Evolutionary conservation across 2,888 invertebrate genomes (phyloP).

Genomic region (Synanthedon myopaeformis): DNA sequence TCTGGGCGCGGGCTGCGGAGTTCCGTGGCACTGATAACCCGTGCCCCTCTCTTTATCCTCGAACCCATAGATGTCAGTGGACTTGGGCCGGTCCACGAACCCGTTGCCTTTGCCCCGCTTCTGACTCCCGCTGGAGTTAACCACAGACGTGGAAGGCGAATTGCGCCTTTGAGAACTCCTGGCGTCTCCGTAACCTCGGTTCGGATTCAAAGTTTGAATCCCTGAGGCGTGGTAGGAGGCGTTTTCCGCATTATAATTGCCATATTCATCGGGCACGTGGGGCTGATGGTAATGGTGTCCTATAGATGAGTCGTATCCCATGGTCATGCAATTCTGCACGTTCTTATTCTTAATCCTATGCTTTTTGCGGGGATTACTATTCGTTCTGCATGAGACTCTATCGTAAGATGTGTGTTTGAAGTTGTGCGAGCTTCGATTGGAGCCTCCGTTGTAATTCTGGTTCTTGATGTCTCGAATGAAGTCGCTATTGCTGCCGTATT

Average conservation of each 20-base stretch:
- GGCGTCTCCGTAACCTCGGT: conserved; percentile 59
- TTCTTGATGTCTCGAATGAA: conserved; percentile 65
- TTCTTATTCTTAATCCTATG: conserved; percentile 63
- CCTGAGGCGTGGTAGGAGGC: conserved; percentile 66
- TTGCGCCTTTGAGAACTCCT: conserved; percentile 56
- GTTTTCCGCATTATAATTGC: conserved; percentile 59
- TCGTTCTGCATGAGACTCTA: conserved; percentile 59
- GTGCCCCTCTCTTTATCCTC: conserved; percentile 57
- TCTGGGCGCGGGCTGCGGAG: conserved; percentile 64
- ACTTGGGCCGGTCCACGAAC: conserved; percentile 75
- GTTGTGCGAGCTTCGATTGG: conserved; percentile 61
- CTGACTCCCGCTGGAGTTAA: conserved; percentile 61
- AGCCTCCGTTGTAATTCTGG: conserved; percentile 66
- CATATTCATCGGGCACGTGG: conserved; percentile 62
- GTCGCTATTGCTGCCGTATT: conserved; percentile 62
- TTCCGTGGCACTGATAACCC: conserved; percentile 53
- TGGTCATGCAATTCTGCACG: conserved; percentile 70
- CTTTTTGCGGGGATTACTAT: conserved; percentile 65
- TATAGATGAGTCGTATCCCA: conserved; percentile 68
- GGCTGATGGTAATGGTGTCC: conserved; percentile 66
- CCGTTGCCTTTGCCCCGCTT: conserved; percentile 59
- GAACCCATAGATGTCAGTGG: conserved; percentile 72
- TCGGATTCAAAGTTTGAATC: conserved; percentile 62
- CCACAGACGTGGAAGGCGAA: conserved; percentile 55
- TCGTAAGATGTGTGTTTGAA: conserved; percentile 68